Evolutionary conservation across 1,140 invertebrate species (phyloP).

Genomic region (Bombus ignitus): DNA sequence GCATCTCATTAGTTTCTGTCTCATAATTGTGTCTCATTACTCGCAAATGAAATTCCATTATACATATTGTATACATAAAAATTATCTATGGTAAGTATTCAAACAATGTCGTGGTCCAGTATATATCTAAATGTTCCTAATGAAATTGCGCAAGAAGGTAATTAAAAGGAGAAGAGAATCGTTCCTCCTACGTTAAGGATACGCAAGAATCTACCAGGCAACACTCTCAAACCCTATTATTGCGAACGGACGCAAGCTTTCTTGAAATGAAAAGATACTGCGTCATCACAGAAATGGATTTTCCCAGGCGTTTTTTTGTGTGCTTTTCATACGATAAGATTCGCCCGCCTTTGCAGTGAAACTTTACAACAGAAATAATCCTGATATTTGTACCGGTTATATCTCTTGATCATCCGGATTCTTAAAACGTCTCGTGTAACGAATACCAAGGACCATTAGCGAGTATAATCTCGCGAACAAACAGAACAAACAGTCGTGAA

Average conservation of each 20-base stretch:
- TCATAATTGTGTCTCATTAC: too few relatives aligned
- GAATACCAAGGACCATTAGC: background rate
- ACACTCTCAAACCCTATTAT: background rate
- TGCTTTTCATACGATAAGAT: background rate
- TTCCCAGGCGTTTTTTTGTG: background rate
- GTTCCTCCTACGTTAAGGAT: too few relatives aligned
- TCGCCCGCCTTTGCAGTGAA: background rate
- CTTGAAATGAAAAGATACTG: background rate
- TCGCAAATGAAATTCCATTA: too few relatives aligned
- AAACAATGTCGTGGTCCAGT: too few relatives aligned
- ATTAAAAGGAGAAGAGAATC: constrained; percentile 8
- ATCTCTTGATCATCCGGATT: background rate
- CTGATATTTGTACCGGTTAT: background rate
- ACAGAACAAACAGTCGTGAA: background rate
- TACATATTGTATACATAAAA: too few relatives aligned
- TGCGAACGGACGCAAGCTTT: constrained; percentile 3
- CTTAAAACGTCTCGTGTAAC: background rate
- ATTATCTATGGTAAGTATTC: too few relatives aligned
- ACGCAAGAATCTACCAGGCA: too few relatives aligned
- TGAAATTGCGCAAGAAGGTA: constrained; percentile 13
- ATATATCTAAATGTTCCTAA: constrained; percentile 23
- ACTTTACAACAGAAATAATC: background rate
- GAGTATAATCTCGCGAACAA: background rate
- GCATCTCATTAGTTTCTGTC: too few relatives aligned
- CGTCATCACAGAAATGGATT: constrained; percentile 46